These are phyloP conservation scores for Ennomos fuscantarius DNA, from an alignment of 2,888 invertebrate genomes.

Conservation along the genomic window DNA sequence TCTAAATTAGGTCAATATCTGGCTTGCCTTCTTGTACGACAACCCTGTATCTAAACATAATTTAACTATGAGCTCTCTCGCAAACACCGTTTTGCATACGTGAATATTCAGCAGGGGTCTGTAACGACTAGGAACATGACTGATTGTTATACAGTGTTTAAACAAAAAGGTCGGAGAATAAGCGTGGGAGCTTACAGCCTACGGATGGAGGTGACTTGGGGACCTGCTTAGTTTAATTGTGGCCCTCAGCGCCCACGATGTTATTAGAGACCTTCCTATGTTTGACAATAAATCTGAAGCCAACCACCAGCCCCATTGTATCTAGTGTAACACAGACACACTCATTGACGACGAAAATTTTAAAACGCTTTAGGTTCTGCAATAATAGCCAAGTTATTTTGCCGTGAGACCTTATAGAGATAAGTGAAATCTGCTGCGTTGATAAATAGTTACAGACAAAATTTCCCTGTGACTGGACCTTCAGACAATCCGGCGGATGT, in stretches of 20 bases:
- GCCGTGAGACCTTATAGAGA: constrained; percentile 4
- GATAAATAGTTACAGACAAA: constrained; percentile 30
- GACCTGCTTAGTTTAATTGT: constrained; percentile 67
- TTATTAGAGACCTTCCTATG: constrained; percentile 38
- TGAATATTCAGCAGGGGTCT: constrained; percentile 68
- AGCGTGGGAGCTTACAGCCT: constrained; percentile 70
- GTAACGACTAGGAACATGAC: constrained; percentile 60
- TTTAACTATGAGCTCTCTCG: constrained; percentile 55
- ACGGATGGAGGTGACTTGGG: constrained; percentile 64
- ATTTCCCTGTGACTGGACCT: constrained; percentile 52
- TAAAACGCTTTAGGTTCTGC: neutral
- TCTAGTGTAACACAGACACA: constrained; percentile 19
- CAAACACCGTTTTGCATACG: constrained; percentile 61
- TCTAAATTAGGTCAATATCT: constrained; percentile 33
- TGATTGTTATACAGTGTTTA: constrained; percentile 58
- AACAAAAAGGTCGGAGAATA: constrained; percentile 67
- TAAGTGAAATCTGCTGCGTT: constrained; percentile 44
- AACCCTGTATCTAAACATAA: constrained; percentile 45
- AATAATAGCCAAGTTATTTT: constrained; percentile 1
- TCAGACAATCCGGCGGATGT: constrained; percentile 74
- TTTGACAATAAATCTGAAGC: constrained; percentile 45
- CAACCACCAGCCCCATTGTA: constrained; percentile 12
- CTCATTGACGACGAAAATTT: too few species aligned
- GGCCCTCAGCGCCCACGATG: constrained; percentile 61
- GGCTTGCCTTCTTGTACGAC: constrained; percentile 41